Conservation (phyloP, 2,888 invertebrate species). For the Erpobdella octoculata region DNA sequence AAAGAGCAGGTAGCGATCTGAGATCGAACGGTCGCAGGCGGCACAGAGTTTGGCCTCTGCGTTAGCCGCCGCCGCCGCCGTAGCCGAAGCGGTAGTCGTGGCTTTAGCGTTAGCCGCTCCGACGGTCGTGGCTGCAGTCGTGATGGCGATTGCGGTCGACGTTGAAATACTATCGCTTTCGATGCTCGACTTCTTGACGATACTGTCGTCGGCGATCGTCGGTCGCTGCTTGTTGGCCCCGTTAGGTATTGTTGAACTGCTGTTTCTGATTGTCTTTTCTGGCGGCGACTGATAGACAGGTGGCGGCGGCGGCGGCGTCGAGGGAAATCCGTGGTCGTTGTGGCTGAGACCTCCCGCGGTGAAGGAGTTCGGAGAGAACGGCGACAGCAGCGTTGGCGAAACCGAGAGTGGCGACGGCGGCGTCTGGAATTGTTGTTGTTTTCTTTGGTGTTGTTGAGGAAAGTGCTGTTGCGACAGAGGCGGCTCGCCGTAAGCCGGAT, state of each 20-base stretch:
- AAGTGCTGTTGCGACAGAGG: conserved; percentile 1
- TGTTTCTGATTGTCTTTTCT: neutral
- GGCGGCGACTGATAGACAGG: conserved; percentile 5
- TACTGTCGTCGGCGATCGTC: too few species aligned
- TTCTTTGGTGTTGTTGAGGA: neutral
- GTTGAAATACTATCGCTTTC: neutral
- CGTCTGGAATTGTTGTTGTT: conserved; percentile 13
- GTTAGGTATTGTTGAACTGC: conserved; percentile 14
- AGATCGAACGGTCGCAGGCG: conserved; percentile 79
- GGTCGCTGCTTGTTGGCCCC: too few species aligned
- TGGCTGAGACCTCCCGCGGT: neutral
- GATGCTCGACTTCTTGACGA: neutral
- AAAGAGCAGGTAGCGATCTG: conserved; percentile 80
- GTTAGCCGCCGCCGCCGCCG: neutral
- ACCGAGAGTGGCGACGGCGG: conserved; percentile 1
- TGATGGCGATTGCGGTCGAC: neutral
- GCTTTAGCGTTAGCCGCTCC: neutral
- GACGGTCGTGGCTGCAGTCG: neutral
- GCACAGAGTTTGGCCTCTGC: conserved; percentile 60
- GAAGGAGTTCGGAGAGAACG: neutral
- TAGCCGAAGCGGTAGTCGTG: neutral
- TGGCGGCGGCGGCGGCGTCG: conserved; percentile 1
- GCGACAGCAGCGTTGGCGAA: conserved; percentile 7
- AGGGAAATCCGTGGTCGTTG: neutral
- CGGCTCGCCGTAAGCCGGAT: neutral